A percentile compares a stretch with the other conserved stretches of the same genome.
phyloP scores from a whole-genome alignment of 35 echinoderm and acorn worm genomes.

The Holothuria glaberrima region DNA sequence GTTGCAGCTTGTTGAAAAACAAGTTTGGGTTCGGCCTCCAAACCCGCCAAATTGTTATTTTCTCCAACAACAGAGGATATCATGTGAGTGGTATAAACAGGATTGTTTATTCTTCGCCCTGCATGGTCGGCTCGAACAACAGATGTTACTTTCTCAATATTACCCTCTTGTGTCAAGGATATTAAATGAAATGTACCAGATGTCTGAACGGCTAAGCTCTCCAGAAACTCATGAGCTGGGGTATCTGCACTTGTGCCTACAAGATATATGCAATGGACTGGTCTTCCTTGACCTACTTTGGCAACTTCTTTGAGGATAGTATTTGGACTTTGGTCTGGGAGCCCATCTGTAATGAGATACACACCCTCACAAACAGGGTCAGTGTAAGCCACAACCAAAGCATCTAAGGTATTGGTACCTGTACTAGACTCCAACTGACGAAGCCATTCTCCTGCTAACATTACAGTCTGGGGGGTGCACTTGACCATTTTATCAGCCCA shows the following conservation, averaged over 20 bases:
- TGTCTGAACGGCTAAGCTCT: slow-evolving; percentile 81
- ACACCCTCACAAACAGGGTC: slow-evolving; percentile 81
- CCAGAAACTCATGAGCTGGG: slow-evolving; percentile 77
- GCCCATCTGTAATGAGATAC: slow-evolving; percentile 90
- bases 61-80: neutral
- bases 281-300: slow-evolving; percentile 63
- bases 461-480: slow-evolving; percentile 94
- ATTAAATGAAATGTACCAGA: slow-evolving; percentile 92
- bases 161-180: slow-evolving; percentile 68
- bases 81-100: slow-evolving; percentile 38
- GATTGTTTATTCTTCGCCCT: slow-evolving; percentile 37
- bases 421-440: slow-evolving; percentile 68
- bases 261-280: slow-evolving; percentile 75
- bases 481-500: slow-evolving; percentile 94
- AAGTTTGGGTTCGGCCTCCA: no score
- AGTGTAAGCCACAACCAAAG: slow-evolving; percentile 65
- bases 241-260: slow-evolving; percentile 61
- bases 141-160: slow-evolving; percentile 70
- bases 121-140: slow-evolving; percentile 72
- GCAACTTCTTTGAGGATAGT: slow-evolving; percentile 67
- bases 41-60: no score
- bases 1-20: no score
- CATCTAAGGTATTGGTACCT: slow-evolving; percentile 94
- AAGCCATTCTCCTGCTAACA: slow-evolving; percentile 81
- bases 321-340: slow-evolving; percentile 82